A percentile compares a stretch with the other conserved stretches of the same genome.
Evolutionary conservation across 2,888 invertebrate genomes (phyloP).

Genomic region (Noctua fimbriata): DNA sequence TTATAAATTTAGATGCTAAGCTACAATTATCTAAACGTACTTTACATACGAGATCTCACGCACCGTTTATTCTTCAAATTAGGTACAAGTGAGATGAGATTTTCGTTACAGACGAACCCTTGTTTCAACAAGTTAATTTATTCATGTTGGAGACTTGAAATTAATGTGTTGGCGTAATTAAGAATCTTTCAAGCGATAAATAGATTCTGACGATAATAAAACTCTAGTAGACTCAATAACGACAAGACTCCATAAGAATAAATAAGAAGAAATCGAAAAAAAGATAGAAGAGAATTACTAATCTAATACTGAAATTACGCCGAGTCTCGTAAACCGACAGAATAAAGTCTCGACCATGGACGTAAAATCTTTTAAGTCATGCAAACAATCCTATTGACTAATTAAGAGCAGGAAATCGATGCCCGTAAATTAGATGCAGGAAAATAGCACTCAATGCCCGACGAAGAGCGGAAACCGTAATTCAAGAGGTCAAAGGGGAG

Average conservation of each 20-base stretch:
- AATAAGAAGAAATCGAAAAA: not conserved
- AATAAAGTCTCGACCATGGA: not conserved
- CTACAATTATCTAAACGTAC: conserved; percentile 69
- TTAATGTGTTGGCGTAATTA: not conserved
- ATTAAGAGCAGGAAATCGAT: conserved; percentile 32
- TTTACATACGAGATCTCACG: conserved; percentile 43
- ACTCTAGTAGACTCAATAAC: not conserved
- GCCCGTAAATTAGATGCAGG: conserved; percentile 40
- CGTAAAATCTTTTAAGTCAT: not conserved
- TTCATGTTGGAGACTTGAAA: not conserved
- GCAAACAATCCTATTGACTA: conserved; percentile 13
- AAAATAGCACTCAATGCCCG: conserved; percentile 34
- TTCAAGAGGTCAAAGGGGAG: conserved; percentile 51
- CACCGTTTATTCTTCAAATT: conserved; percentile 42
- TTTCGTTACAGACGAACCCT: not conserved
- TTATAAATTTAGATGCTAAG: conserved; percentile 73
- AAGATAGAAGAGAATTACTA: not conserved
- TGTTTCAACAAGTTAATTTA: conserved; percentile 26
- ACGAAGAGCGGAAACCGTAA: conserved; percentile 43
- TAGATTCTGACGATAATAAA: not conserved
- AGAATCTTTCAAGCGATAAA: not conserved
- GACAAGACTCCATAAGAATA: not conserved
- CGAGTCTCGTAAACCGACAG: not conserved
- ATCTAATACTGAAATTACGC: not conserved
- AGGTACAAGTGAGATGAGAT: conserved; percentile 11